Base-by-base conservation (phyloP, 2,797 vertebrate genomes). In the Pogonophryne albipinna region DNA sequence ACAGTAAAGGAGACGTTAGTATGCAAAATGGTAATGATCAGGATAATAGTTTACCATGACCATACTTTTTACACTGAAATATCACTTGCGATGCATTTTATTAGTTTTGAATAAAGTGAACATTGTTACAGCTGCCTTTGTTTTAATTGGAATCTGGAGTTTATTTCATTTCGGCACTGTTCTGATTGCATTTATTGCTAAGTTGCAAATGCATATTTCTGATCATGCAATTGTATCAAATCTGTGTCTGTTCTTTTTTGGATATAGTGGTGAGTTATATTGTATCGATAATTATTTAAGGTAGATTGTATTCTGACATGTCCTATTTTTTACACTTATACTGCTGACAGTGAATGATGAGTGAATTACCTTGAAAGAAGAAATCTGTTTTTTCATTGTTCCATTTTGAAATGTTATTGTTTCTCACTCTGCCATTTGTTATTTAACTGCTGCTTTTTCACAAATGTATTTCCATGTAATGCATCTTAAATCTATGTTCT, bases 251-350 rank as follows among this genome's bases (percentile, higher is more conserved):
- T 70, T 58, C 27, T 1, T 47, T 77, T 75, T 59, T 71, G 41
- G 71, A 74, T 69, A 52, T 78, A 6, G 23, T 70, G 19, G 61
- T 76, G 9, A 71, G 59, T 76, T 75, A 53, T 80, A 16, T 71
- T 76, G 19, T 76, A 20, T 73, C 34, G 6, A 31, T 85, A 58
- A 85, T 81, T 82, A 78, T 85, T 86, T 86, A 80, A 78, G 44
- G 20, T 56, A 20, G 23, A 65, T 19, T 76, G 3, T 61, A 23
- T 52, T 81, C 7, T 53, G 14, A 61, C 4, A 44, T 50, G 12
- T 60, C 14, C 9, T 0, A 20, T 71, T 58, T 85, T 83, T 74
- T 71, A 74, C 44, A 72, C 45, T 66, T 63, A 44, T 50, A 15
- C 74, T 53, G 31, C 27, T 52, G 47, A 66, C 11, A 56, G 4